A percentile compares a stretch with the other conserved stretches of the same genome.
These are phyloP conservation scores for Dasypus novemcinctus DNA, from an alignment of 2,113 vertebrate genomes.

Conservation along the genomic window DNA sequence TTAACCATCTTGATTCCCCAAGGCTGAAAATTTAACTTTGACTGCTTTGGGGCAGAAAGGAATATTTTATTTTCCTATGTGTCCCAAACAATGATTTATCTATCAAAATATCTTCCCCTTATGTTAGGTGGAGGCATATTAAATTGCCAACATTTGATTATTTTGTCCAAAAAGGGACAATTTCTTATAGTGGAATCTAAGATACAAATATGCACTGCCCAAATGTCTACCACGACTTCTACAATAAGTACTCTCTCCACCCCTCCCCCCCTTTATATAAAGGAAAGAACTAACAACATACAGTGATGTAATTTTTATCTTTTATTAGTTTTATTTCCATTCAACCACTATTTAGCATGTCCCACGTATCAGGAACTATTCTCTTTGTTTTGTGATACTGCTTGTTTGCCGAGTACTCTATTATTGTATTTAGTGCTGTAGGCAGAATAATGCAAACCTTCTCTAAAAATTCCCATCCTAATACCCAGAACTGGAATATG, in stretches of 20 bases:
- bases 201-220: not conserved
- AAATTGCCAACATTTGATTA: not conserved
- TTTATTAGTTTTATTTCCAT: conserved; percentile 12
- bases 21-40: not conserved
- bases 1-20: not conserved
- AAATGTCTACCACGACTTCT: not conserved
- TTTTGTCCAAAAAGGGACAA: not conserved
- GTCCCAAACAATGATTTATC: not conserved
- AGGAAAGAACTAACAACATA: not conserved
- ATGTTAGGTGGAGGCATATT: not conserved
- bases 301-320: not conserved
- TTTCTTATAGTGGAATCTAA: not conserved
- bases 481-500: not conserved
- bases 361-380: not conserved
- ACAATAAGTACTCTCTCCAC: not conserved
- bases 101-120: not conserved
- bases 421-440: not conserved
- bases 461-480: not conserved
- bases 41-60: not conserved
- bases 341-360: not conserved
- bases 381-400: not conserved
- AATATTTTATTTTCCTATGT: not conserved
- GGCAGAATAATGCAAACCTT: not conserved
- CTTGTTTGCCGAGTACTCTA: not conserved
- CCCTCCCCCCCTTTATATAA: not conserved